Percentiles rank a stretch among this genome's conserved stretches.
phyloP scores from a whole-genome alignment of 2,113 vertebrate species.

The Oreotrochilus melanogaster region DNA sequence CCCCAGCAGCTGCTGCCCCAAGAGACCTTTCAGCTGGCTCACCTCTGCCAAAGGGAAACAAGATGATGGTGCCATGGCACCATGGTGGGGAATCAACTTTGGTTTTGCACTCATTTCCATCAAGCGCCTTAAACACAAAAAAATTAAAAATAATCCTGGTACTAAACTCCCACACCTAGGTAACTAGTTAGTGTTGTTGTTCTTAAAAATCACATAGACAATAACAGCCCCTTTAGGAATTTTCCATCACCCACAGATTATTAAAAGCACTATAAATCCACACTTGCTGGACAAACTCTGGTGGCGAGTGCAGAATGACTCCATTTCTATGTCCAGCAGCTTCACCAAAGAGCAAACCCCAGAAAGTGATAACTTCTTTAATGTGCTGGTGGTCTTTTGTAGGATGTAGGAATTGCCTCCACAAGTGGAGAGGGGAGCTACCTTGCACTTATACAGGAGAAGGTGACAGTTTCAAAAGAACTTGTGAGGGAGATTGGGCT shows the following conservation, averaged over 20 bases:
- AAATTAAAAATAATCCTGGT: background rate
- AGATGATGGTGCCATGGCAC: background rate
- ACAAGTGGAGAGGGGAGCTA: background rate
- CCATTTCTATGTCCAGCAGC: background rate
- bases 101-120: background rate
- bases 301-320: background rate
- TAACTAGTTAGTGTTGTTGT: background rate
- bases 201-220: background rate
- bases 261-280: background rate
- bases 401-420: background rate
- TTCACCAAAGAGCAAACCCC: fast-evolving
- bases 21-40: background rate
- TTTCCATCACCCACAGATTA: background rate
- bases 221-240: fast-evolving
- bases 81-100: background rate
- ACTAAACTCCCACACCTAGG: background rate
- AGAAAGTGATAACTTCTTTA: background rate
- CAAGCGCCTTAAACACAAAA: background rate
- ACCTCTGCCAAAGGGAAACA: background rate
- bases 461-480: background rate
- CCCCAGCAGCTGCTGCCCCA: background rate
- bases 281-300: background rate
- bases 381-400: background rate
- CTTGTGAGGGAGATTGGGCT: background rate
- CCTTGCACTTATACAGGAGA: background rate